These are phyloP conservation scores for Eristalinus aeneus DNA, from an alignment of 2,888 invertebrate genomes.

Conservation along the genomic window DNA sequence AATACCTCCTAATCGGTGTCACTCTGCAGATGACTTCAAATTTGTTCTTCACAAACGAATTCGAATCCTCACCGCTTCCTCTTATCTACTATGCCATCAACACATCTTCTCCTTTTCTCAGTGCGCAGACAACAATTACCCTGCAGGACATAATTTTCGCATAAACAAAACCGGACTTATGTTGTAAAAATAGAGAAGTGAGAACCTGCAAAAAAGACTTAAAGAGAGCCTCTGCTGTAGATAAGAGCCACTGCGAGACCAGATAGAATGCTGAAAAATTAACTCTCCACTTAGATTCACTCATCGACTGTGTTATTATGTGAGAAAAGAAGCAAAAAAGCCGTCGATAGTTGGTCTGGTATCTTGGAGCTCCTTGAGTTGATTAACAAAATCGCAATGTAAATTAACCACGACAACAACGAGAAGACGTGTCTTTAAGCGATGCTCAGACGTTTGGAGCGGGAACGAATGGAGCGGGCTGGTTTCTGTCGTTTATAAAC, in stretches of 20 bases:
- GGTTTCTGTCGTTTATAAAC: conserved; percentile 53
- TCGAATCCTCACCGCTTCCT: conserved; percentile 17
- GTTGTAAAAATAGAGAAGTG: not conserved
- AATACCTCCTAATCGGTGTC: conserved; percentile 45
- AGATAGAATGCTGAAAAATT: conserved; percentile 21
- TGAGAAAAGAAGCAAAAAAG: conserved; percentile 35
- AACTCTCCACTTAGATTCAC: conserved; percentile 59
- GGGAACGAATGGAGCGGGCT: conserved; percentile 56
- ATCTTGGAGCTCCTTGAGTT: conserved; percentile 51
- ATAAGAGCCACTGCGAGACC: not conserved
- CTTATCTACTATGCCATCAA: conserved; percentile 56
- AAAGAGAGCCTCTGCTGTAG: conserved; percentile 1
- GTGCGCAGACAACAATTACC: conserved; percentile 50
- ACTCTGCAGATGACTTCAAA: conserved; percentile 31
- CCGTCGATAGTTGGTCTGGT: conserved; percentile 27
- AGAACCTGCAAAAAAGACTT: conserved; percentile 7
- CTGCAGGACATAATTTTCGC: conserved; percentile 57
- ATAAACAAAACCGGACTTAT: conserved; percentile 44
- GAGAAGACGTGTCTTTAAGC: conserved; percentile 56
- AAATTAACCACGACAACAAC: conserved; percentile 69
- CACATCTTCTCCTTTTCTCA: conserved; percentile 24
- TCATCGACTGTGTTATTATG: conserved; percentile 63
- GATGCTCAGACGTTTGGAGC: conserved; percentile 46
- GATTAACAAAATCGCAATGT: conserved; percentile 69
- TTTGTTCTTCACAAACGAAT: conserved; percentile 31